phyloP scores from a whole-genome alignment of 2,113 vertebrate genomes.

The Trinectes maculatus region DNA sequence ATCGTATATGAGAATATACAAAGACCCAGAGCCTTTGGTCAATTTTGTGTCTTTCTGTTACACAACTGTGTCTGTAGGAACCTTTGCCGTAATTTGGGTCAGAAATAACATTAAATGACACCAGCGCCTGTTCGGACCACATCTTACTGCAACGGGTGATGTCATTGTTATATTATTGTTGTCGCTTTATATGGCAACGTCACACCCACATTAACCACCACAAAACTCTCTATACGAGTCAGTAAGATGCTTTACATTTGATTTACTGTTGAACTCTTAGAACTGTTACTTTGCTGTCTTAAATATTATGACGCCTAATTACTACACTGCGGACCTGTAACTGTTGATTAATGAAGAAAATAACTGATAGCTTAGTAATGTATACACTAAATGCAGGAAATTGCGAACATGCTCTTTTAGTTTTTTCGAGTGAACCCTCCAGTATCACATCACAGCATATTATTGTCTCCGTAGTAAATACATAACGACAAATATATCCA shows the following conservation, averaged over 20 bases:
- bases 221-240: slow-evolving; percentile 25
- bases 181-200: slow-evolving; percentile 10
- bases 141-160: slow-evolving; percentile 17
- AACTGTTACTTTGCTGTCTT: no score
- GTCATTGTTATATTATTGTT: slow-evolving; percentile 37
- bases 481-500: neutral
- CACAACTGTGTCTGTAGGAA: slow-evolving; percentile 19
- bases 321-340: no score
- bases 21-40: slow-evolving; percentile 2
- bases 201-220: slow-evolving; percentile 11
- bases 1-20: neutral
- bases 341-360: no score
- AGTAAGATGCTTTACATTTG: neutral
- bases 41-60: no score
- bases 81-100: slow-evolving; percentile 8
- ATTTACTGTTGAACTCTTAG: no score
- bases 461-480: no score
- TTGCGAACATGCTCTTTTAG: no score
- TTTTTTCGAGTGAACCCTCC: no score
- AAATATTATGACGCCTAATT: no score
- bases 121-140: slow-evolving; percentile 29
- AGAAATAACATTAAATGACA: slow-evolving; percentile 8
- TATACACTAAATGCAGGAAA: no score
- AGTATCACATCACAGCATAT: no score
- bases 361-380: no score